Evolutionary conservation across 1,140 invertebrate genomes (phyloP).

Genomic region (Drosophila cardini): DNA sequence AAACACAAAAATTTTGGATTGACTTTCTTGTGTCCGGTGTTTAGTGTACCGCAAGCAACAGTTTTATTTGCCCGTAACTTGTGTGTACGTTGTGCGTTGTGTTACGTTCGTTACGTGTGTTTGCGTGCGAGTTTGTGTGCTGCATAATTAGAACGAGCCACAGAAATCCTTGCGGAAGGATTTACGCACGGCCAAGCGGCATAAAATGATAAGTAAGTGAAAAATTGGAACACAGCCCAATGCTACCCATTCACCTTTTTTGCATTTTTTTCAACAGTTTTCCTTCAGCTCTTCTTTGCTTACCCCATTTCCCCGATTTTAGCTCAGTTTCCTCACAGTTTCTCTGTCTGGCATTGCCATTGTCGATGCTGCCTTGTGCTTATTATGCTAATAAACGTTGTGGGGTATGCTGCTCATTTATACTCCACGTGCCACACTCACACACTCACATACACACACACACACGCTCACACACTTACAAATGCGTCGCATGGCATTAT

Average conservation of each 20-base stretch:
- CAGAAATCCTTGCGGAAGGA: conserved; percentile 67
- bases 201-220: conserved; percentile 81
- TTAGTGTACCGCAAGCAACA: neutral
- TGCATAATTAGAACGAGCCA: conserved; percentile 48
- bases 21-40: neutral
- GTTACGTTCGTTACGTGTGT: neutral
- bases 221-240: conserved; percentile 3
- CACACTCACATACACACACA: neutral
- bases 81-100: neutral
- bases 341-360: conserved; percentile 1
- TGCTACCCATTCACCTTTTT: neutral
- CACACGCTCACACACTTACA: neutral
- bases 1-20: neutral
- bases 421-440: conserved; percentile 35
- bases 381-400: conserved; percentile 62
- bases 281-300: neutral
- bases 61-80: too few relatives aligned
- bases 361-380: conserved; percentile 31
- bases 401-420: conserved; percentile 44
- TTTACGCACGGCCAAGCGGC: conserved; percentile 74
- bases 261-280: neutral
- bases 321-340: neutral
- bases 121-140: conserved; percentile 33
- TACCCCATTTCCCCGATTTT: neutral
- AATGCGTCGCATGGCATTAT: conserved; percentile 14